Evolutionary conservation across 2,113 vertebrate species (phyloP).

Genomic region (Pycnonotus jocosus): DNA sequence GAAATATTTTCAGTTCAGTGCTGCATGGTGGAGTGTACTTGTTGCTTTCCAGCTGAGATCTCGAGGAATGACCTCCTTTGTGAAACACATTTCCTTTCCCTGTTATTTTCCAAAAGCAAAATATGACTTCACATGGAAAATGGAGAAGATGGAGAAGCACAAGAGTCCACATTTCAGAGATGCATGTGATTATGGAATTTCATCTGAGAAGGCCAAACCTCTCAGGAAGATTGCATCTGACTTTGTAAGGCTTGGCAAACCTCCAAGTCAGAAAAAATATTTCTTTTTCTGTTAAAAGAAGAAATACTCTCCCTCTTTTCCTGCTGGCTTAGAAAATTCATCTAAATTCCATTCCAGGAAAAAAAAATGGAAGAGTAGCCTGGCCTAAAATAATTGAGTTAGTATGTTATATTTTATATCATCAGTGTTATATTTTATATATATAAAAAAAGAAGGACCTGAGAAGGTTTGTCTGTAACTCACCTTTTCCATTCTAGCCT

Average conservation of each 20-base stretch:
- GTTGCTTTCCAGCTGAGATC: neutral
- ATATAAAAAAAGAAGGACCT: neutral
- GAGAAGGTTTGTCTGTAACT: neutral
- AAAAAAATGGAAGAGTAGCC: neutral
- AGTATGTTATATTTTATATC: neutral
- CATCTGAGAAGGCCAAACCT: neutral
- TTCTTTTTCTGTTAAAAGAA: neutral
- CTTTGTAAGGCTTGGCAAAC: neutral
- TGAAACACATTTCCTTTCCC: neutral
- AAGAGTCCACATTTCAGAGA: neutral
- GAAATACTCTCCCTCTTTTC: neutral
- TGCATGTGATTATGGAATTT: neutral
- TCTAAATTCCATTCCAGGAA: neutral
- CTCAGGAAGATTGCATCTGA: neutral
- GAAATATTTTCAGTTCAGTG: neutral
- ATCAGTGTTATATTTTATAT: neutral
- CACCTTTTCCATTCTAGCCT: conserved; percentile 7
- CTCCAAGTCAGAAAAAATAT: neutral
- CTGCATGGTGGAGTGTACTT: neutral
- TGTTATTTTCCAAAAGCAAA: neutral
- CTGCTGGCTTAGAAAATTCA: neutral
- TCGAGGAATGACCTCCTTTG: neutral
- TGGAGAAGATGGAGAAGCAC: neutral
- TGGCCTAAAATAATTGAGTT: neutral
- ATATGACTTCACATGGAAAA: neutral